Conservation (phyloP, 2,113 vertebrate genomes). For the Chaetura pelagica region DNA sequence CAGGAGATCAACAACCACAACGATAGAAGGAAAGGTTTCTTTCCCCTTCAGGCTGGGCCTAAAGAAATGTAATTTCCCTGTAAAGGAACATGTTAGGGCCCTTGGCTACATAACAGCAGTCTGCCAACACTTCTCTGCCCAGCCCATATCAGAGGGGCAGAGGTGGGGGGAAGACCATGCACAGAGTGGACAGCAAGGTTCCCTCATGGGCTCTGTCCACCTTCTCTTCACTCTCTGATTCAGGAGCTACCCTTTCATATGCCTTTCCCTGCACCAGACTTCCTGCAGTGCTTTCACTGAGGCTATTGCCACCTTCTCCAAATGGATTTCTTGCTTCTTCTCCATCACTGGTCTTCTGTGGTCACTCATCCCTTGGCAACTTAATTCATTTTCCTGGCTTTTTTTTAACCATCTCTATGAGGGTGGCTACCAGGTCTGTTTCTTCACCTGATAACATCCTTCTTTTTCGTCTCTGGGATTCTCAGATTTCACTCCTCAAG, state of each 20-base stretch:
- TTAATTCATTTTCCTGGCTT: neutral
- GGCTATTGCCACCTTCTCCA: neutral
- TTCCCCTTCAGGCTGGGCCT: neutral
- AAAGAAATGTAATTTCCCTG: neutral
- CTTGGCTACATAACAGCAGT: neutral
- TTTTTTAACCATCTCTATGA: neutral
- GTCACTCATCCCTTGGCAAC: neutral
- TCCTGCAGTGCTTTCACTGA: neutral
- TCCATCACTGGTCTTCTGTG: neutral
- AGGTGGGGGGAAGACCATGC: neutral
- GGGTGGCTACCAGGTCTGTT: constrained; percentile 22
- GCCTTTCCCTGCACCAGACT: neutral
- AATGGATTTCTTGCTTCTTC: neutral
- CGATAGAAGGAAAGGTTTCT: neutral
- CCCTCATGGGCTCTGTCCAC: neutral
- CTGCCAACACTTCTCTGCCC: neutral
- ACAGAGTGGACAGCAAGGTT: neutral
- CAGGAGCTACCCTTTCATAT: fast-evolving
- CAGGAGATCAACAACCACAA: neutral
- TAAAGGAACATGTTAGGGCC: neutral
- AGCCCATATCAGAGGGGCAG: fast-evolving
- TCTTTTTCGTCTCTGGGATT: constrained; percentile 10
- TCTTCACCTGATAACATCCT: constrained; percentile 21
- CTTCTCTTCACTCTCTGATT: neutral
- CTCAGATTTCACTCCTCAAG: constrained; percentile 34